Conservation (phyloP, 2,113 vertebrate species). For the Sebastes fasciatus region DNA sequence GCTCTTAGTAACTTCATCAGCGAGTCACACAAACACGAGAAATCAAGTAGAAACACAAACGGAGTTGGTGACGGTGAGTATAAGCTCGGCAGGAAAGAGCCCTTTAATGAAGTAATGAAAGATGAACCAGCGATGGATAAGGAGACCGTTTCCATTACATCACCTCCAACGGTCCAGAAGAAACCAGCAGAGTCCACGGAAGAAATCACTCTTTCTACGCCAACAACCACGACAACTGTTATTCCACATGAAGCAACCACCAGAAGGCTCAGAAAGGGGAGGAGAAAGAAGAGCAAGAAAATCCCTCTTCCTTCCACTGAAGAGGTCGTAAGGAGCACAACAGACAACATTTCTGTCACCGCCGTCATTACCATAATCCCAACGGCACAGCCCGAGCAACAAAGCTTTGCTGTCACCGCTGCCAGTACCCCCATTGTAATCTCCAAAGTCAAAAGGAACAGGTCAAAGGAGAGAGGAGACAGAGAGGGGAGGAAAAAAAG, state of each 20-base stretch:
- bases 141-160: constrained; percentile 43
- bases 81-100: constrained; percentile 68
- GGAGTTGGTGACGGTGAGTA: constrained; percentile 50
- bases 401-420: constrained; percentile 16
- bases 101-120: constrained; percentile 81
- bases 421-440: constrained; percentile 52
- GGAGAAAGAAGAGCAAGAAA: constrained; percentile 54
- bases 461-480: constrained; percentile 69
- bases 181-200: constrained; percentile 20
- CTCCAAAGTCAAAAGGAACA: constrained; percentile 62
- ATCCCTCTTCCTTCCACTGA: neutral
- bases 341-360: constrained; percentile 39
- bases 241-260: constrained; percentile 27
- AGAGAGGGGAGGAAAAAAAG: constrained; percentile 58
- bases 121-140: constrained; percentile 71
- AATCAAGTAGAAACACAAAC: constrained; percentile 45
- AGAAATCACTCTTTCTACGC: constrained; percentile 1
- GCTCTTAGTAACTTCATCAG: constrained; percentile 55
- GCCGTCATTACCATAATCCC: constrained; percentile 20
- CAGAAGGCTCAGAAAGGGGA: constrained; percentile 40
- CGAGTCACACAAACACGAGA: constrained; percentile 39
- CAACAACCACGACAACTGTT: neutral
- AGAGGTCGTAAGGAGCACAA: constrained; percentile 11
- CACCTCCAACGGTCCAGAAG: constrained; percentile 28
- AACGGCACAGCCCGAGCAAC: constrained; percentile 7